phyloP scores from a whole-genome alignment of 2,888 invertebrate species.

The Dendrolimus pini region DNA sequence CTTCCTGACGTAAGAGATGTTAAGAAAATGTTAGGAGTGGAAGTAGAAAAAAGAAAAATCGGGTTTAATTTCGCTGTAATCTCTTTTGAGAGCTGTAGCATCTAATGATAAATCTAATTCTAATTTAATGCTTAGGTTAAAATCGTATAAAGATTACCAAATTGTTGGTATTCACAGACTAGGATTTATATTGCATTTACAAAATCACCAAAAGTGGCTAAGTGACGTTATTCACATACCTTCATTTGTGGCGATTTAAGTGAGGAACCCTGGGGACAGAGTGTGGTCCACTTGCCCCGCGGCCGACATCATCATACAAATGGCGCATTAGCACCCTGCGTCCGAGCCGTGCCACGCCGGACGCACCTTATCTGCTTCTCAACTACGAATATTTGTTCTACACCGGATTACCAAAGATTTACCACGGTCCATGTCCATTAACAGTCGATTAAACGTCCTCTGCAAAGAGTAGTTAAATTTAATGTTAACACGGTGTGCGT shows the following conservation, averaged over 20 bases:
- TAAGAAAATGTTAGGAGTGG: too few species aligned
- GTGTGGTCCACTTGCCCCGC: slow-evolving; percentile 21
- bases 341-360: slow-evolving; percentile 33
- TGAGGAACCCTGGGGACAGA: slow-evolving; percentile 22
- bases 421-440: slow-evolving; percentile 65
- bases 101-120: too few species aligned
- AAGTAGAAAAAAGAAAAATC: too few species aligned
- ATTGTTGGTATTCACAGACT: too few species aligned
- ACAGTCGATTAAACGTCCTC: slow-evolving; percentile 67
- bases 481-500: slow-evolving; percentile 29
- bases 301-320: slow-evolving; percentile 69
- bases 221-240: slow-evolving; percentile 18
- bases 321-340: slow-evolving; percentile 64
- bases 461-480: slow-evolving; percentile 66
- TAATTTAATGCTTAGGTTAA: too few species aligned
- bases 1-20: too few species aligned
- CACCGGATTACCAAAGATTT: slow-evolving; percentile 69
- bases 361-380: slow-evolving; percentile 71
- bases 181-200: not conserved
- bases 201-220: slow-evolving; percentile 1
- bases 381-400: slow-evolving; percentile 68
- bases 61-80: too few species aligned
- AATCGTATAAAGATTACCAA: too few species aligned
- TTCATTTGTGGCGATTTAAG: slow-evolving; percentile 36
- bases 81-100: too few species aligned